phyloP scores from a whole-genome alignment of 2,797 vertebrate genomes.

The Malurus leucopterus region DNA sequence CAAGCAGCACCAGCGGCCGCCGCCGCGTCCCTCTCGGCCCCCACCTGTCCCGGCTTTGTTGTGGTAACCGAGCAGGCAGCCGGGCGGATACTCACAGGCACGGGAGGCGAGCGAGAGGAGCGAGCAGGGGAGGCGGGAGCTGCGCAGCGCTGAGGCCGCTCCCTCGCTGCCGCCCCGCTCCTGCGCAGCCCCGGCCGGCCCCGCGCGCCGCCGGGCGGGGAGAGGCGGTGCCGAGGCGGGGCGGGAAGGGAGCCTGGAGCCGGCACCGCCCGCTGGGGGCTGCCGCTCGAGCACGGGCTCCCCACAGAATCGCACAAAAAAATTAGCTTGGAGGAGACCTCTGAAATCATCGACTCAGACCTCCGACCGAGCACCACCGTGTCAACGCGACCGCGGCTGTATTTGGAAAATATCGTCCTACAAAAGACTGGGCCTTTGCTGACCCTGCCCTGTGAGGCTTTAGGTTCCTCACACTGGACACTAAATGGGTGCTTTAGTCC shows the following conservation, averaged over 20 bases:
- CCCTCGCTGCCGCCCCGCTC: background rate
- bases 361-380: background rate
- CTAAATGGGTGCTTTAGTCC: background rate
- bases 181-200: background rate
- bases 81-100: background rate
- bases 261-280: background rate
- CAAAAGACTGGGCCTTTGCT: background rate
- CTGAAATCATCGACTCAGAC: fast-evolving
- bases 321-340: fast-evolving
- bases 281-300: fast-evolving
- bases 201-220: background rate
- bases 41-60: background rate
- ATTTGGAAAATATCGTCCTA: background rate
- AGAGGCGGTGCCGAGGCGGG: background rate
- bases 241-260: background rate
- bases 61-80: background rate
- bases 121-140: fast-evolving
- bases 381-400: background rate
- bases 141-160: fast-evolving
- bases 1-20: background rate
- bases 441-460: background rate
- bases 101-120: background rate
- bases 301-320: fast-evolving
- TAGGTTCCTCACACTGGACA: background rate
- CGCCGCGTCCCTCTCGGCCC: too few species aligned